These are phyloP conservation scores for Zygaena filipendulae DNA, from an alignment of 2,888 invertebrate species.

Conservation along the genomic window DNA sequence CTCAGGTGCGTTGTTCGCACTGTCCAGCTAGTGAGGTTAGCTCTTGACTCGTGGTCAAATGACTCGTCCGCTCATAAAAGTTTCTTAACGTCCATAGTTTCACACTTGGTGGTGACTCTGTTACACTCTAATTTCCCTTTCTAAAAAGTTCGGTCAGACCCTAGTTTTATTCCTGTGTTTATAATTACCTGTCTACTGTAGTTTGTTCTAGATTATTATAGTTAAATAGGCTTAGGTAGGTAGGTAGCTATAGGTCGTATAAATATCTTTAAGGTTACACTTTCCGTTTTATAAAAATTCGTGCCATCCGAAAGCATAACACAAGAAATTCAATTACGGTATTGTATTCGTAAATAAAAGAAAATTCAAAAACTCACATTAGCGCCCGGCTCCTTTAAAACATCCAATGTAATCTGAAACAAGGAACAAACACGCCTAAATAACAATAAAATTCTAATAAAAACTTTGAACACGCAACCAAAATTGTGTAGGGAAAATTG, in stretches of 20 bases:
- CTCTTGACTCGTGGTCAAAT: conserved; percentile 60
- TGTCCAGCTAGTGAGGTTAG: conserved; percentile 45
- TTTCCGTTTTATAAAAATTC: too few species aligned
- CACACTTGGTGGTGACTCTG: conserved; percentile 34
- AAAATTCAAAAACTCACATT: conserved; percentile 63
- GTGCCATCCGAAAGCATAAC: too few species aligned
- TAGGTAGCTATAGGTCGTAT: too few species aligned
- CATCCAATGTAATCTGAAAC: conserved; percentile 66
- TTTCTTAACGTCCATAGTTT: conserved; percentile 62
- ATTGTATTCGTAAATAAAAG: conserved; percentile 57
- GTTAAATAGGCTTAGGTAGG: too few species aligned
- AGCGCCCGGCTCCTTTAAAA: conserved; percentile 61
- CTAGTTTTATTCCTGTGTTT: conserved; percentile 45
- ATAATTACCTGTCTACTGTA: too few species aligned
- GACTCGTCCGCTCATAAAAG: conserved; percentile 57
- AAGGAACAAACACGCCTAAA: conserved; percentile 69
- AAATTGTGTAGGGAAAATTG: conserved; percentile 61
- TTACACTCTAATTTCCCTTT: conserved; percentile 46
- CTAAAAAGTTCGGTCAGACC: conserved; percentile 36
- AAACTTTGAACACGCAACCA: conserved; percentile 66
- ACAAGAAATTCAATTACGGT: too few species aligned
- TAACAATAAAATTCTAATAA: conserved; percentile 69
- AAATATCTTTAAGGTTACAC: too few species aligned
- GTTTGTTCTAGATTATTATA: too few species aligned
- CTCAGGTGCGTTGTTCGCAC: conserved; percentile 55